These are phyloP conservation scores for Drosophila kuntzei DNA, from an alignment of 2,888 invertebrate species.

Conservation along the genomic window DNA sequence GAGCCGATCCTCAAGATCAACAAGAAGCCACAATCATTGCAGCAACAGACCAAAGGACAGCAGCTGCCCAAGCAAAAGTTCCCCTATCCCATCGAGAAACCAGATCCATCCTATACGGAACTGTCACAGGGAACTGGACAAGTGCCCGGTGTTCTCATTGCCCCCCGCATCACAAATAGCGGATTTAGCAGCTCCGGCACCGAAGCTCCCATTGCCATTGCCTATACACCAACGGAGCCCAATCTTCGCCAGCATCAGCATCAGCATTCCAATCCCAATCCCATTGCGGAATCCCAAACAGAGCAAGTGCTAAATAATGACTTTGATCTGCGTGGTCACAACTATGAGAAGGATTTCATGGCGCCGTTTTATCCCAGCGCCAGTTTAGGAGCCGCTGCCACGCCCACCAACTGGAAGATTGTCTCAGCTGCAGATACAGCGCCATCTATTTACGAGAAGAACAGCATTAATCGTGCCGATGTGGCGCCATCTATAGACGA, in stretches of 20 bases:
- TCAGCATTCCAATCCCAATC: conserved; percentile 83
- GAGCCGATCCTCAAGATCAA: conserved; percentile 86
- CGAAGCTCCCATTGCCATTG: conserved; percentile 88
- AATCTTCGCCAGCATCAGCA: conserved; percentile 56
- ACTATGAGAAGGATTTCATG: conserved; percentile 87
- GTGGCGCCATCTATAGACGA: conserved; percentile 46
- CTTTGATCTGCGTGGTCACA: conserved; percentile 83
- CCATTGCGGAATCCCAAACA: conserved; percentile 84
- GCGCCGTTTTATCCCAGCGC: conserved; percentile 90
- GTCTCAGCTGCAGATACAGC: conserved; percentile 80
- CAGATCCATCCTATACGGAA: conserved; percentile 86
- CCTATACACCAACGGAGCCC: conserved; percentile 88
- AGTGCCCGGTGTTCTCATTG: conserved; percentile 84
- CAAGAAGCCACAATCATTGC: conserved; percentile 83
- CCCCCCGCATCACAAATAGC: conserved; percentile 86
- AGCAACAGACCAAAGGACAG: conserved; percentile 73
- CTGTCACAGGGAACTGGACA: conserved; percentile 63
- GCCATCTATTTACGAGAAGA: conserved; percentile 81
- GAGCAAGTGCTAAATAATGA: conserved; percentile 81
- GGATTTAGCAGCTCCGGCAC: conserved; percentile 85
- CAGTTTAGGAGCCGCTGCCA: conserved; percentile 86
- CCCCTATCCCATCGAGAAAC: conserved; percentile 88
- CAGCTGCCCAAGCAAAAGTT: conserved; percentile 87
- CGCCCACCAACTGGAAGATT: conserved; percentile 88
- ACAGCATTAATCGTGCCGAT: conserved; percentile 84